phyloP scores from a whole-genome alignment of 2,113 vertebrate genomes.

The Mystacornis crossleyi region DNA sequence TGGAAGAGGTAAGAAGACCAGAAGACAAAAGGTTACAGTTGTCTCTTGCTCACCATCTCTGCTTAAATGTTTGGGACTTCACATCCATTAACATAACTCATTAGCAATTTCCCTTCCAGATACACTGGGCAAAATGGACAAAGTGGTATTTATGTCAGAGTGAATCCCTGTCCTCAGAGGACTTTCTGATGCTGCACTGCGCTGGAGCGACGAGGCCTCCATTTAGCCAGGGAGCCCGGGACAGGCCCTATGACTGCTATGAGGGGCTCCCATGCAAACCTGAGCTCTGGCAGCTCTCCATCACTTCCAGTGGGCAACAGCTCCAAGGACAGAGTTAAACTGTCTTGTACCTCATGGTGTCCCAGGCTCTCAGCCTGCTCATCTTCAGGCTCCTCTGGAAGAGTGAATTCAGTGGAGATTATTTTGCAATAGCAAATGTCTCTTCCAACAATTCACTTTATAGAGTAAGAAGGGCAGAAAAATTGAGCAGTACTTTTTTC shows the following conservation, averaged over 20 bases:
- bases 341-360: rapidly evolving
- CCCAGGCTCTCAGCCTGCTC: not conserved
- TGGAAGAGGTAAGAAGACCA: not conserved
- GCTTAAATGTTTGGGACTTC: not conserved
- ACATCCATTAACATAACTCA: not conserved
- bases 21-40: not conserved
- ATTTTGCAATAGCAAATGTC: not conserved
- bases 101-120: not conserved
- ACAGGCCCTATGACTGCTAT: rapidly evolving
- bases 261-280: not conserved
- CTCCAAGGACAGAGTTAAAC: not conserved
- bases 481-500: not conserved
- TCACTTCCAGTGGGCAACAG: not conserved
- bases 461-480: not conserved
- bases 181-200: rapidly evolving
- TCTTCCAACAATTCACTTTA: not conserved
- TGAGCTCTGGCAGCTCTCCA: not conserved
- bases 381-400: not conserved
- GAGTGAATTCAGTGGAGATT: not conserved
- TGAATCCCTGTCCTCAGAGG: not conserved
- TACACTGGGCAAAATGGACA: not conserved
- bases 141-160: not conserved
- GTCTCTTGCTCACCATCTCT: not conserved
- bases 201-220: rapidly evolving
- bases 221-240: not conserved